Evolutionary conservation across 2,797 vertebrate genomes (phyloP), one percentile per base, ranked within the genome.

Genomic region (Naso thynnoides): DNA sequence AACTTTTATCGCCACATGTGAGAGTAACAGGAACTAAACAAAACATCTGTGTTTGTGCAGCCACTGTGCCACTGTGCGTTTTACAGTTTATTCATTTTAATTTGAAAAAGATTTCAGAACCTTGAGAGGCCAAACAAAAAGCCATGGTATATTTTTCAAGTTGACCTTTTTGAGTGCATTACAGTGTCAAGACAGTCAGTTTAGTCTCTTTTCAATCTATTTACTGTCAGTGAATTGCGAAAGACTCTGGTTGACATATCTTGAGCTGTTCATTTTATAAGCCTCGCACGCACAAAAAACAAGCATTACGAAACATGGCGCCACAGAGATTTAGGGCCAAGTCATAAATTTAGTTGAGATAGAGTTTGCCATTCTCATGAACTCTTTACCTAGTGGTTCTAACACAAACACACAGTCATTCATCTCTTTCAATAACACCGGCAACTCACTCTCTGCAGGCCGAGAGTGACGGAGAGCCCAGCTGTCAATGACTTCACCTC

Each of bases 321-420:
- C 88, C 88, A 71, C 81, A 67, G 70, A 81, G 79, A 79, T 90
- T 76, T 73, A 73, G 72, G 78, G 81, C 60, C 78, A 72, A 73
- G 89, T 86, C 83, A 77, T 94, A 92, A 89, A 94, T 93, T 81
- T 75, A 73, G 81, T 31, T 70, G 36, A 81, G 88, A 86, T 61
- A 90, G 84, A 90, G 85, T 83, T 89, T 86, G 76, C 62, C 68
- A 75, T 86, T 89, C 86, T 90, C 90, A 81, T 89, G 91, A 93
- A 94, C 91, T 93, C 83, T 91, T 94, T 91, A 88, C 89, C 82
- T 83, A 80, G 77, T 66, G 81, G 78, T 48, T 73, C 79, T 68
- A 83, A 86, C 52, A 70, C 81, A 91, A 90, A 89, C 86, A 79
- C 39, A 11, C 58, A 68, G 68, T 74, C 72, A 87, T 89, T 86